Base-by-base conservation (phyloP, 2,797 vertebrate genomes). In the Cyclura pinguis region DNA sequence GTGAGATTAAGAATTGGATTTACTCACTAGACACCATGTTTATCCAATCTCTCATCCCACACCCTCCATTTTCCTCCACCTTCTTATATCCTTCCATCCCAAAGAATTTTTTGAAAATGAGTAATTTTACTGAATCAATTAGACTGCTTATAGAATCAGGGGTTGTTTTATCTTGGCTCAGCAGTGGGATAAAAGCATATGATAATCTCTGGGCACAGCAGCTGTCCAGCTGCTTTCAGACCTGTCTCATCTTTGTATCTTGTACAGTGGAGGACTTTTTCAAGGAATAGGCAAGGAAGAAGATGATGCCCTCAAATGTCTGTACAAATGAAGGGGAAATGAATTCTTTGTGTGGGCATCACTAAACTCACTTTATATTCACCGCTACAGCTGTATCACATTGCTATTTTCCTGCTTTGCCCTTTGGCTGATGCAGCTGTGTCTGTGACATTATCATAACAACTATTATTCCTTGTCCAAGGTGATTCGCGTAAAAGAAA, bases 161-260 rank as follows among this genome's bases (percentile, higher is more conserved):
- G 77, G 47, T 74, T 74, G 18, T 67, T 90, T 55, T 10, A 87
- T 64, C 72, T 87, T 90, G 73, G n/a, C 89, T 87, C 59, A 84
- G 72, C 80, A 57, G 67, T 52, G 47, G 67, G 4, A 50, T 55
- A 67, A 32, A 78, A 57, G 73, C 50, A 59, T 69, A 91, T 42
- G 80, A 87, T 50, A 74, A 77, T 38, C 85, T 87, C 72, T 24
- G 27, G 32, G 38, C 32, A 83, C n/a, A 59, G 27, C 2, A 80
- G 86, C 57, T 29, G 59, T 84, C 90, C 72, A 84, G 81, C 86
- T 78, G 80, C 87, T 88, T 84, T 57, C 80, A 84, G 80, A 91
- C 77, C 90, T 88, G 86, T 27, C 81, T 91, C 73, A 35, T 57
- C 64, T 83, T 83, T 83, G 42, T 35, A 74, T 12, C 42, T 27